Evolutionary conservation across 2,888 invertebrate species (phyloP).

Genomic region (Blomia tropicalis): DNA sequence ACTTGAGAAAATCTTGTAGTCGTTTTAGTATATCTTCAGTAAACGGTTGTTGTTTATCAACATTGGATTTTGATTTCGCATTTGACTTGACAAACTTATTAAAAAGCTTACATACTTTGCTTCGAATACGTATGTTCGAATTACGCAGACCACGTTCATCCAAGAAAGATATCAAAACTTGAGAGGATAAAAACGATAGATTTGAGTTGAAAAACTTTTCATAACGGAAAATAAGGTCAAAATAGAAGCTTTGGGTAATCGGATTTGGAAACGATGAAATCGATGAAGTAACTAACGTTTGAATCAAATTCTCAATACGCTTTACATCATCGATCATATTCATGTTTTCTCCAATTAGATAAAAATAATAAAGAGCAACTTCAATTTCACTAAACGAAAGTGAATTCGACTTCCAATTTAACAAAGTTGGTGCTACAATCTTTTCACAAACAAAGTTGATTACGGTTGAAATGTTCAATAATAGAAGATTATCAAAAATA

Average conservation of each 20-base stretch:
- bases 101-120: conserved; percentile 43
- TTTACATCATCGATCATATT: conserved; percentile 17
- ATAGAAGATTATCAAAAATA: conserved; percentile 41
- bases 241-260: conserved; percentile 21
- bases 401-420: conserved; percentile 19
- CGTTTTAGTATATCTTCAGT: conserved; percentile 40
- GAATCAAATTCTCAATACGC: conserved; percentile 17
- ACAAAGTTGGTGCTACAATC: conserved; percentile 16
- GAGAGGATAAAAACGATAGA: conserved; percentile 37
- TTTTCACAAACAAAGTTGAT: conserved; percentile 23
- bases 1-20: conserved; percentile 39
- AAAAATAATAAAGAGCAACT: conserved; percentile 40
- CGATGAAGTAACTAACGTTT: conserved; percentile 18
- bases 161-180: conserved; percentile 37
- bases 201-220: conserved; percentile 42
- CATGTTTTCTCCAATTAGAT: conserved; percentile 37
- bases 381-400: conserved; percentile 37
- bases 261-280: conserved; percentile 19
- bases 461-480: conserved; percentile 14
- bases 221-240: conserved; percentile 41
- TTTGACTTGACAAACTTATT: conserved; percentile 25
- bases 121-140: conserved; percentile 39
- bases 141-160: conserved; percentile 42
- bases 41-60: conserved; percentile 35
- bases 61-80: conserved; percentile 26